phyloP scores from a whole-genome alignment of 2,888 invertebrate genomes.

The Oscheius sp. region DNA sequence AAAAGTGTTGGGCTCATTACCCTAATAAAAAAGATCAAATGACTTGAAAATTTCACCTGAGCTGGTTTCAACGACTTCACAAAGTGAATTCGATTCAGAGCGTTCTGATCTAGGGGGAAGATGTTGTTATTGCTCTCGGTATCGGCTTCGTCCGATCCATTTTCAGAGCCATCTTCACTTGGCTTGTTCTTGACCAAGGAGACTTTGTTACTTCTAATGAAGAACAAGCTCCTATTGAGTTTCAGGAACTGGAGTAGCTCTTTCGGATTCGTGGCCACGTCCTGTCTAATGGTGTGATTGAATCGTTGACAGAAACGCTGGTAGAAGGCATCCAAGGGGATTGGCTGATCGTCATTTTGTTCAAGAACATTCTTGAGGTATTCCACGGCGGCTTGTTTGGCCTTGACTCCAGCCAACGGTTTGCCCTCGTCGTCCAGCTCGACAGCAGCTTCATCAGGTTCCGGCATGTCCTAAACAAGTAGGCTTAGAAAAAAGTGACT shows the following conservation, averaged over 20 bases:
- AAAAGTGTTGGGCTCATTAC: not conserved
- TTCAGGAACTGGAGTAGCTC: conserved; percentile 90
- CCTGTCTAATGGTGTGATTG: conserved; percentile 71
- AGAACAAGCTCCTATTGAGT: conserved; percentile 92
- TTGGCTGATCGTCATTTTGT: conserved; percentile 71
- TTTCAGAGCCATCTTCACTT: conserved; percentile 69
- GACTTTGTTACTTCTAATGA: conserved; percentile 87
- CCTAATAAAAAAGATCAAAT: too few species aligned
- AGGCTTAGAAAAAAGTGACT: too few species aligned
- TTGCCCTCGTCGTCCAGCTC: conserved; percentile 72
- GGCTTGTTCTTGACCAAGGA: conserved; percentile 68
- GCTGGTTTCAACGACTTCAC: conserved; percentile 70
- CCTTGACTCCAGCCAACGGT: conserved; percentile 70
- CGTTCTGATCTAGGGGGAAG: conserved; percentile 67
- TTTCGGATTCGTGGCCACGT: conserved; percentile 89
- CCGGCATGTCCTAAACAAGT: conserved; percentile 67
- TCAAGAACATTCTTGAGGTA: conserved; percentile 70
- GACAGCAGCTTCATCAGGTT: conserved; percentile 66
- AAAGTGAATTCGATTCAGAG: conserved; percentile 64
- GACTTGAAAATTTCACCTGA: conserved; percentile 43
- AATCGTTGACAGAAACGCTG: conserved; percentile 72
- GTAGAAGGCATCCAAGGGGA: conserved; percentile 72
- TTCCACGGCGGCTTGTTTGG: conserved; percentile 73
- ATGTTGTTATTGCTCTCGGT: conserved; percentile 62
- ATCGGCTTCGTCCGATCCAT: conserved; percentile 63